Conservation (phyloP, 2,888 invertebrate genomes). For the Hofmannophila pseudospretella region DNA sequence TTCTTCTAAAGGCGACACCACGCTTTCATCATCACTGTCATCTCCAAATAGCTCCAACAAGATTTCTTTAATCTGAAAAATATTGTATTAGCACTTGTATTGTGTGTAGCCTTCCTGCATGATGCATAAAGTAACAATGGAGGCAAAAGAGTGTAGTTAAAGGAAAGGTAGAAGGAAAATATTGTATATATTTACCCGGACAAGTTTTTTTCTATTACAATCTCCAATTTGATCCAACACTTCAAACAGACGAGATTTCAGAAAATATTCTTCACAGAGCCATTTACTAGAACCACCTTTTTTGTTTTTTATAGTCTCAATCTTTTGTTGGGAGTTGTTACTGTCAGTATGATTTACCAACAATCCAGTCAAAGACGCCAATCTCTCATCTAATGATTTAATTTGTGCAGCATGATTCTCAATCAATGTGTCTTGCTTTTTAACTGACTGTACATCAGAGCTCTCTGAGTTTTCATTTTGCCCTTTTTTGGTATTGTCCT, state of each 20-base stretch:
- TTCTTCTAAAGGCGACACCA: conserved; percentile 71
- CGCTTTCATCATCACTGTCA: conserved; percentile 71
- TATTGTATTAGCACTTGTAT: not conserved
- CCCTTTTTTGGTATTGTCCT: conserved; percentile 25
- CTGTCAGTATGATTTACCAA: conserved; percentile 33
- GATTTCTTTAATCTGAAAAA: conserved; percentile 58
- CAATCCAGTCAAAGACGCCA: conserved; percentile 47
- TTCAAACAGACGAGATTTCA: conserved; percentile 55
- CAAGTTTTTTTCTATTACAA: conserved; percentile 47
- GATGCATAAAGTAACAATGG: no score
- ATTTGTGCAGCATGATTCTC: conserved; percentile 46
- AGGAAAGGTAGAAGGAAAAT: no score
- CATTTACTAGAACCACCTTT: conserved; percentile 49
- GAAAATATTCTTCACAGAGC: conserved; percentile 67
- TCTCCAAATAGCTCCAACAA: conserved; percentile 69
- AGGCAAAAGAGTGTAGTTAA: no score
- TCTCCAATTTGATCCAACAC: conserved; percentile 61
- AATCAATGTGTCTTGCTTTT: conserved; percentile 27
- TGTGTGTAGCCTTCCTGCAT: no score
- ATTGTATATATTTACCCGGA: conserved; percentile 36
- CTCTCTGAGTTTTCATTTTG: conserved; percentile 19
- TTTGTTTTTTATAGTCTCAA: conserved; percentile 24
- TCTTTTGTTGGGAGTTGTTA: conserved; percentile 22
- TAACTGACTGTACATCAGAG: conserved; percentile 10
- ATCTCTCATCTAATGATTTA: conserved; percentile 53